Evolutionary conservation across 2,797 vertebrate genomes (phyloP).

Genomic region (Sciurus vulgaris): DNA sequence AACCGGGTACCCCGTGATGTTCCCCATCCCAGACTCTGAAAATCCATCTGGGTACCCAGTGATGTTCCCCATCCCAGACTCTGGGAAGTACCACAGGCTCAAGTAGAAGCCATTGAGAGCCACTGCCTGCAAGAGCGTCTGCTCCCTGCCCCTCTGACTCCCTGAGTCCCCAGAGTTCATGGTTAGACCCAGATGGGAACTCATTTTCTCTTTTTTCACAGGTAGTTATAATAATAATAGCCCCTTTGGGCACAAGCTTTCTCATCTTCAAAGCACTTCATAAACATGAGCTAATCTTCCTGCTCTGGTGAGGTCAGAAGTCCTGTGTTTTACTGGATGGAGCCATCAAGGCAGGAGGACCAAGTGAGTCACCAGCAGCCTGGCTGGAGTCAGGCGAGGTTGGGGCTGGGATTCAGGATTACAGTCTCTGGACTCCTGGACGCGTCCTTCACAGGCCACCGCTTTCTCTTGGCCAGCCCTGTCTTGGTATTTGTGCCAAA

Average conservation of each 20-base stretch:
- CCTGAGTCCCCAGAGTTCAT: neutral
- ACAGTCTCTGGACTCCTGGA: constrained; percentile 54
- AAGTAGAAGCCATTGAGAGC: neutral
- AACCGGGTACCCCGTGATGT: accelerated
- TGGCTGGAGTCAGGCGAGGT: constrained; percentile 18
- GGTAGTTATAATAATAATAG: constrained; percentile 73
- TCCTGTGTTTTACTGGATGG: constrained; percentile 38
- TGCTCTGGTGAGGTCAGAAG: constrained; percentile 65
- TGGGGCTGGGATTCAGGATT: constrained; percentile 22
- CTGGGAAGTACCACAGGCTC: accelerated
- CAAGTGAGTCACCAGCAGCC: constrained; percentile 60
- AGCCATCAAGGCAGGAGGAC: constrained; percentile 54
- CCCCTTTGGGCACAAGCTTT: constrained; percentile 51
- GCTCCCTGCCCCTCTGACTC: neutral
- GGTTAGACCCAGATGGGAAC: constrained; percentile 50
- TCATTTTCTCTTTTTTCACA: constrained; percentile 66
- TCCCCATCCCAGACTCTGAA: neutral
- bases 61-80: neutral
- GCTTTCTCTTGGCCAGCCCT: constrained; percentile 53
- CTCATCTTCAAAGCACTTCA: constrained; percentile 77
- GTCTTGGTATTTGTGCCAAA: constrained; percentile 60
- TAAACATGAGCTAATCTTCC: constrained; percentile 67
- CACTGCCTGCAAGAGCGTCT: neutral
- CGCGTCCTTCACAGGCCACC: constrained; percentile 19
- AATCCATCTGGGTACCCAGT: accelerated